Conservation (phyloP, 2,888 invertebrate genomes). For the Nezara viridula region DNA sequence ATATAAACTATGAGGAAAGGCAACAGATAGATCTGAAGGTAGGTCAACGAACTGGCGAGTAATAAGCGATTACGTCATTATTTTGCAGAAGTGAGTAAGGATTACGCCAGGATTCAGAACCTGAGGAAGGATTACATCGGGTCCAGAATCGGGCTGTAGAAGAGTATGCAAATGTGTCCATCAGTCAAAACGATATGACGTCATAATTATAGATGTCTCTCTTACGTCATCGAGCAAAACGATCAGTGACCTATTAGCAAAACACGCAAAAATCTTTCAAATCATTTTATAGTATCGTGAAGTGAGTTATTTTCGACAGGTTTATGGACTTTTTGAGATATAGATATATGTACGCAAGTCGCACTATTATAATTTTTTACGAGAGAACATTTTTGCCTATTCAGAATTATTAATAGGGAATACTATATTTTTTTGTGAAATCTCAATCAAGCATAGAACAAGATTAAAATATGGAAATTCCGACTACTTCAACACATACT, state of each 20-base stretch:
- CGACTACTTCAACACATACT: no score
- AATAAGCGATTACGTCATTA: slow-evolving; percentile 11
- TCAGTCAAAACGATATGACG: neutral
- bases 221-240: neutral
- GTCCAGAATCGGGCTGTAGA: neutral
- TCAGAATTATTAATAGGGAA: no score
- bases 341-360: no score
- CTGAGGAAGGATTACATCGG: neutral
- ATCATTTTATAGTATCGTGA: no score
- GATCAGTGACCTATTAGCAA: neutral
- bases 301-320: no score
- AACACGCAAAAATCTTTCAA: neutral
- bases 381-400: no score
- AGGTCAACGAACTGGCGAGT: neutral
- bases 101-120: neutral
- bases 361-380: no score
- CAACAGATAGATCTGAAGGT: neutral
- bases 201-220: neutral
- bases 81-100: neutral
- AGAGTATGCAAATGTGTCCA: neutral
- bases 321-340: no score
- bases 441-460: no score
- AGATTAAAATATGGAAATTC: no score
- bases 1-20: neutral
- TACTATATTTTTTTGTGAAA: no score